phyloP scores from a whole-genome alignment of 1,140 invertebrate genomes.

The Centruroides sculpturatus region DNA sequence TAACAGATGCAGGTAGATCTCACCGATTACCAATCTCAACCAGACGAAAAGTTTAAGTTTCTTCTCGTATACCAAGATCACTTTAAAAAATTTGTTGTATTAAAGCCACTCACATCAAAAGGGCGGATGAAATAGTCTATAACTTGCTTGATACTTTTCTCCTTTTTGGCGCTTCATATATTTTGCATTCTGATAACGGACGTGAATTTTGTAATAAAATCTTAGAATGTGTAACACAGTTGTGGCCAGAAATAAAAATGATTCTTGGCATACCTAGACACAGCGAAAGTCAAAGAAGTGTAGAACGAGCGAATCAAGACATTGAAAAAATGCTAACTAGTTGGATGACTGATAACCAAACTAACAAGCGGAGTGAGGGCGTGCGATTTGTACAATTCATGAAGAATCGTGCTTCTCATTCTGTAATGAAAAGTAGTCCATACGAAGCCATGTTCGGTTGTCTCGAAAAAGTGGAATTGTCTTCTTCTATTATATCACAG shows the following conservation, averaged over 20 bases:
- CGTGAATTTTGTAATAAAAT: conserved; percentile 27
- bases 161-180: conserved; percentile 24
- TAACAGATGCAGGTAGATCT: conserved; percentile 29
- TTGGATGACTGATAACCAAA: conserved; percentile 10
- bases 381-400: conserved; percentile 15
- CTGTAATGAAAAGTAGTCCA: conserved; percentile 15
- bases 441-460: conserved; percentile 16
- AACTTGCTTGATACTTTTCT: conserved; percentile 30
- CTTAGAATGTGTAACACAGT: conserved; percentile 11
- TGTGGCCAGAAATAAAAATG: conserved; percentile 30
- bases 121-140: conserved; percentile 25
- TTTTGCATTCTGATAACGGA: conserved; percentile 30
- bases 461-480: neutral
- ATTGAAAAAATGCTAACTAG: conserved; percentile 12
- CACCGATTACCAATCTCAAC: conserved; percentile 31
- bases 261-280: conserved; percentile 20
- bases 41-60: conserved; percentile 30
- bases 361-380: conserved; percentile 9
- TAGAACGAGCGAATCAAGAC: conserved; percentile 16
- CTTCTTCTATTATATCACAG: too few species aligned
- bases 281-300: conserved; percentile 8
- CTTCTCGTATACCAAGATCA: conserved; percentile 35
- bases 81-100: conserved; percentile 32
- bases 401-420: conserved; percentile 12
- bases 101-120: conserved; percentile 28